A percentile compares a stretch with the other conserved stretches of the same genome.
phyloP scores from a whole-genome alignment of 2,888 invertebrate species.

The Yponomeuta evonymella region DNA sequence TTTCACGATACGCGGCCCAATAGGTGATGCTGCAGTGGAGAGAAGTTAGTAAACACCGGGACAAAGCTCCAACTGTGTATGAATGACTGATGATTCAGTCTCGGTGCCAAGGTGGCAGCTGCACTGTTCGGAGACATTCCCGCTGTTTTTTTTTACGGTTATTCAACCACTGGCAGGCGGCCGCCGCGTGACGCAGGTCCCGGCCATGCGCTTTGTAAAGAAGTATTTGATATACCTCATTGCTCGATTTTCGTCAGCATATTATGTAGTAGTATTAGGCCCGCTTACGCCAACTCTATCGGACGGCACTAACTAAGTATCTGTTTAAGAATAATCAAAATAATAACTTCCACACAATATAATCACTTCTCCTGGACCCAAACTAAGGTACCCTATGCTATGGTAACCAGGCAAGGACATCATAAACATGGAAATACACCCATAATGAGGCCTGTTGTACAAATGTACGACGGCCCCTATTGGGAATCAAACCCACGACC shows the following conservation, averaged over 20 bases:
- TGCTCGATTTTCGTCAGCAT: neutral
- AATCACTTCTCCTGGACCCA: too few relatives aligned
- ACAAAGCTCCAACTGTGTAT: constrained; percentile 9
- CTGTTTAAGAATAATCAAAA: too few relatives aligned
- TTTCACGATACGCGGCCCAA: too few relatives aligned
- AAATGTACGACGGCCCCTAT: too few relatives aligned
- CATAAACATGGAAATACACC: too few relatives aligned
- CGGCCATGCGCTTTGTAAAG: constrained; percentile 25
- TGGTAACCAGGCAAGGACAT: too few relatives aligned
- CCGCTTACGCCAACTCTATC: too few relatives aligned
- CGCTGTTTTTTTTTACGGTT: constrained; percentile 40
- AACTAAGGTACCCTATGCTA: too few relatives aligned
- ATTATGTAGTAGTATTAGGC: neutral
- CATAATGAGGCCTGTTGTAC: too few relatives aligned
- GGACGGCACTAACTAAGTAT: too few relatives aligned
- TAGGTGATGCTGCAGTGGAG: neutral
- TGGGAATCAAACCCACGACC: too few relatives aligned
- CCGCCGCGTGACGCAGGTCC: constrained; percentile 26
- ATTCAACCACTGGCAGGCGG: constrained; percentile 48
- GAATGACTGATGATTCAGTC: constrained; percentile 15
- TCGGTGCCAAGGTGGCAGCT: neutral
- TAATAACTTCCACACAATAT: too few relatives aligned
- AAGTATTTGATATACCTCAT: constrained; percentile 14
- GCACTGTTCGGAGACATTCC: neutral
- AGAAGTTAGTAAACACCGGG: constrained; percentile 1